Evolutionary conservation across 2,113 vertebrate species (phyloP).

Genomic region (Lophius piscatorius): DNA sequence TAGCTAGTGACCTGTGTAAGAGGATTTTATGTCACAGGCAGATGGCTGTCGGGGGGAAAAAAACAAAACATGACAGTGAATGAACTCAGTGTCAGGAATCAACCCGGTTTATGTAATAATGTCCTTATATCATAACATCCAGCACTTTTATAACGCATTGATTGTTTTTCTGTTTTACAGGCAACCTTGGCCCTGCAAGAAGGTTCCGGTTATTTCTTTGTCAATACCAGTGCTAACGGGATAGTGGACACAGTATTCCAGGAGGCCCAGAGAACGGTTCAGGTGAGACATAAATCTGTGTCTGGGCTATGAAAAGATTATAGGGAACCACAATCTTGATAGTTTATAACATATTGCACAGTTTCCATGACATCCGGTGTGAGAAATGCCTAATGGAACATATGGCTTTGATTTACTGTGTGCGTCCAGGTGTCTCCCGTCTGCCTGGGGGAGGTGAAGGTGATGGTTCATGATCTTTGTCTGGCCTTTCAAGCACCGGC

Average conservation of each 20-base stretch:
- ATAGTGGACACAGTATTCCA: conserved; percentile 82
- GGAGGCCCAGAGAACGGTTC: conserved; percentile 79
- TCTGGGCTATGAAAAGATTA: background rate
- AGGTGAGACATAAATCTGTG: conserved; percentile 77
- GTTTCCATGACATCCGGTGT: conserved; percentile 5
- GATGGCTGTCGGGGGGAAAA: no score
- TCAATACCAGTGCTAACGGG: conserved; percentile 85
- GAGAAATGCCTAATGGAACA: background rate
- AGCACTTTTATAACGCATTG: background rate
- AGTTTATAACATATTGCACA: no score
- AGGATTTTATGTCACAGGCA: conserved; percentile 49
- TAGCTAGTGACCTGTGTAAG: conserved; percentile 48
- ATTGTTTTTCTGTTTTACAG: conserved; percentile 71
- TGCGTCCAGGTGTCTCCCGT: conserved; percentile 85
- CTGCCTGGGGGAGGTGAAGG: conserved; percentile 78
- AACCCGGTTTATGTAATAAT: no score
- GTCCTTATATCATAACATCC: background rate
- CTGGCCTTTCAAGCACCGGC: conserved; percentile 87
- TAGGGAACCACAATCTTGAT: no score
- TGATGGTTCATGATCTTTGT: conserved; percentile 94
- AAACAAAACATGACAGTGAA: no score
- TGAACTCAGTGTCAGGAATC: conserved; percentile 27
- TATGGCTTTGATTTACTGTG: background rate
- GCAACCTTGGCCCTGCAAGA: conserved; percentile 84
- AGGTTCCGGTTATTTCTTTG: conserved; percentile 93